Conservation (phyloP, 2,888 invertebrate species). For the Thera obeliscata region DNA sequence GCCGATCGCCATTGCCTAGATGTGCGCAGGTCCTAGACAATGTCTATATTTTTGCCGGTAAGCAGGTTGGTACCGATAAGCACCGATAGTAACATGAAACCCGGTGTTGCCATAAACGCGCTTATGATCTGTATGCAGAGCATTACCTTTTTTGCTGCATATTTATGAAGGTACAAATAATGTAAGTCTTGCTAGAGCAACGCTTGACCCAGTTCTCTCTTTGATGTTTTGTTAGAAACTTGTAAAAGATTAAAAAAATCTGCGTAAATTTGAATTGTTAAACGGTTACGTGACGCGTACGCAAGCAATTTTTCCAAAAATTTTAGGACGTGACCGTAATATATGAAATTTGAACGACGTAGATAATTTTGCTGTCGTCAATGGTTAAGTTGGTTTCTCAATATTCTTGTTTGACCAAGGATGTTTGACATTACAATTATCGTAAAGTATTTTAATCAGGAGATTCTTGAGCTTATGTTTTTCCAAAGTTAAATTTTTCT, state of each 20-base stretch:
- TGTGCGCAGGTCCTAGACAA: too few species aligned
- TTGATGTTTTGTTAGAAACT: conserved; percentile 15
- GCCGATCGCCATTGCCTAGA: too few species aligned
- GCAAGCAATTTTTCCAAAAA: not conserved
- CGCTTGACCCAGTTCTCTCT: conserved; percentile 25
- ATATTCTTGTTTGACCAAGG: too few species aligned
- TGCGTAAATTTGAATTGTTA: not conserved
- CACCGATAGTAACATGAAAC: not conserved
- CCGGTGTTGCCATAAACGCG: not conserved
- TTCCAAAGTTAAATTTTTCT: too few species aligned
- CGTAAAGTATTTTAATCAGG: too few species aligned
- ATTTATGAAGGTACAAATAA: not conserved
- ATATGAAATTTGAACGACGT: too few species aligned
- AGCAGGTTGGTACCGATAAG: not conserved
- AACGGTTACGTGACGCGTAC: not conserved
- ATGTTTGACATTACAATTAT: too few species aligned
- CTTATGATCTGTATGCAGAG: conserved; percentile 13
- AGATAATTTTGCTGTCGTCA: too few species aligned
- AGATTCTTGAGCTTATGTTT: too few species aligned
- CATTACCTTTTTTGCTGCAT: conserved; percentile 13
- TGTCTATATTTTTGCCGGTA: not conserved
- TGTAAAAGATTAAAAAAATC: not conserved
- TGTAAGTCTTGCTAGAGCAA: conserved; percentile 8
- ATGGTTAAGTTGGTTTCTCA: too few species aligned
- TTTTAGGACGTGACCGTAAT: not conserved